phyloP scores from a whole-genome alignment of 2,797 vertebrate species.

The Cuculus canorus region DNA sequence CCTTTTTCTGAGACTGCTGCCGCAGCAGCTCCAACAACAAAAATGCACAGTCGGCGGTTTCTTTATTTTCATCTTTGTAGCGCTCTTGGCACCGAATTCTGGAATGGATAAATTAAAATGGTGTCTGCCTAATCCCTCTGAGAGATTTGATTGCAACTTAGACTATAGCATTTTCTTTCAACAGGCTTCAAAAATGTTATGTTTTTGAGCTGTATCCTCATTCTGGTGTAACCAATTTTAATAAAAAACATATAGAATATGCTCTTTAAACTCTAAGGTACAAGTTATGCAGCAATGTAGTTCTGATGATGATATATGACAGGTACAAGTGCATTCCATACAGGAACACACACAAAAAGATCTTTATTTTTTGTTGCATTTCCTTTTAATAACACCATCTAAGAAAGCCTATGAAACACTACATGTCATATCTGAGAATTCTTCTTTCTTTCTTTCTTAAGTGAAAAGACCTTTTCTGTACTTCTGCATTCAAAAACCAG shows the following conservation, averaged over 20 bases:
- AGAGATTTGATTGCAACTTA: constrained; percentile 60
- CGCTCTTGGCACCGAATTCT: constrained; percentile 36
- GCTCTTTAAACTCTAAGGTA: background rate
- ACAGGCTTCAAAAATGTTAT: constrained; percentile 30
- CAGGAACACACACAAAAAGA: background rate
- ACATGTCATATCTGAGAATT: background rate
- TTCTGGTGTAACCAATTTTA: constrained; percentile 34
- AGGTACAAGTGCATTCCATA: background rate
- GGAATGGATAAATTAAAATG: constrained; percentile 73
- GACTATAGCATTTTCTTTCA: constrained; percentile 50
- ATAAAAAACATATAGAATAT: background rate
- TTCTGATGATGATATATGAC: background rate
- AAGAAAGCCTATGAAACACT: background rate
- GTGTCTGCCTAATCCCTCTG: constrained; percentile 60
- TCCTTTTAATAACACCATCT: background rate
- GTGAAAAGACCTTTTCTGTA: background rate
- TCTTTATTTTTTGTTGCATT: background rate
- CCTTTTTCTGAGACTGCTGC: constrained; percentile 51
- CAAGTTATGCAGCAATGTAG: background rate
- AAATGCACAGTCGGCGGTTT: constrained; percentile 53
- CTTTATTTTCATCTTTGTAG: constrained; percentile 72
- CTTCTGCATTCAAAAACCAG: background rate
- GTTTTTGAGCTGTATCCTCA: constrained; percentile 26
- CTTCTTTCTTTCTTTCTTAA: background rate
- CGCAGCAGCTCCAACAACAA: constrained; percentile 52